Base-by-base conservation (phyloP, 2,888 invertebrate genomes). In the Drosophila subsilvestris region DNA sequence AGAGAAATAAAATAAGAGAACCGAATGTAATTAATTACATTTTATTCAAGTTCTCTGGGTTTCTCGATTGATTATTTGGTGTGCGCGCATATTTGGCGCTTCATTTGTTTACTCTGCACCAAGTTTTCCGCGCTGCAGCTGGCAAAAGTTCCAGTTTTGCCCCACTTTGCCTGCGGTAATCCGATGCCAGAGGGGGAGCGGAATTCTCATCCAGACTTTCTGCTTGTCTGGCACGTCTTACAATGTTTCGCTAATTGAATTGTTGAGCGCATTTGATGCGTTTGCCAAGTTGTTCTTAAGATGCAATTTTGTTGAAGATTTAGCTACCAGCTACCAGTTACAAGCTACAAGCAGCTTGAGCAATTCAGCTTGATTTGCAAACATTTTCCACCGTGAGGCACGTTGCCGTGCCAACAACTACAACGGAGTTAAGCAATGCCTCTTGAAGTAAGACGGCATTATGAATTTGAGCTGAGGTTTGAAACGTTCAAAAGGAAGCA, bases 11-110 rank as follows among this genome's bases (percentile, higher is more conserved):
- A 20, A 2, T 6, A 37, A 7, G 2, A 45, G 25, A 25, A 7
- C 47, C 45, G 44, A 27, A 67, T 60, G 54, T 76, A 87, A 82
- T 87, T 79, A 85, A 87, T 85, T 85, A 76, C 79, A 76, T 85
- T 85, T 72, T 62, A 73, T 70, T 82, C 69, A 54, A 75, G 78
- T 73, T 77, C 17, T 57, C 60, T 58, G 47, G 44, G 22, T 63
- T 58, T 51, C 17, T 25, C 83, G 63, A 88, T 86, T 88, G 88
- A 88, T 75, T 78, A 61, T 69, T 78, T 72, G 43, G 59, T 50
- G 75, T 48, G 48, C 59, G 74, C 59, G 74, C 57, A 76, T 73
- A 71, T 67, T 63, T 69, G 74, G 61, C 29, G 65, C 70, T 63
- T 59, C 63, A 69, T 71, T 76, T 71, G 63, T 50, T 58, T 59